Evolutionary conservation across 2,888 invertebrate genomes (phyloP), one percentile per base, ranked within the genome.

Genomic region (Beris morrisii): DNA sequence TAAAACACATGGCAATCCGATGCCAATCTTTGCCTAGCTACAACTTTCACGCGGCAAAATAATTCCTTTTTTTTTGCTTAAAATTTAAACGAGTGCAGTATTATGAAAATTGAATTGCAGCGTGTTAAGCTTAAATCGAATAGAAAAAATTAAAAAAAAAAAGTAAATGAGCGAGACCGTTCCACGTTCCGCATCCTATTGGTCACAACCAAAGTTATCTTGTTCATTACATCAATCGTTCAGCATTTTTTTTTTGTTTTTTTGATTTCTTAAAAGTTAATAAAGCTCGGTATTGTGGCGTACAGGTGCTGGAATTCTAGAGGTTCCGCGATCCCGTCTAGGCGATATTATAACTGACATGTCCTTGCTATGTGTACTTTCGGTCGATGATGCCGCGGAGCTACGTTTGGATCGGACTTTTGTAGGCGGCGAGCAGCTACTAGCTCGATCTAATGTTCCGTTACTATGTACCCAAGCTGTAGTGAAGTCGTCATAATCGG

Each of bases 401-500:
- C 77, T 79, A 38, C 79, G 76, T 70, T 80, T 80, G 13, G 78
- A 78, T 1, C 73, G 74, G 1, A 73, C 74, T 70, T 79, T 79
- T 3, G 77, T 76, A 15, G 79, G 78, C 22, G 79, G 76, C 0
- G 78, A 79, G 68, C 78, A 86, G 68, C 85, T 86, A 50, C 83
- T 84, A 13, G 85, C 85, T 61, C 86, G 79, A 71, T 86, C 86
- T 57, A 88, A 77, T 70, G 86, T 87, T 0, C 88, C 88, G 76
- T 88, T 88, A 70, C 87, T 87, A 80, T 88, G 87, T 38, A 89
- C 87, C 89, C 89, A 88, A 11, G 88, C 87, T 31, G 87, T 85
- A 6, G 89, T 88, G 75, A 88, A 86, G 71, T 89, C 88, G 70
- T 88, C 85, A 57, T 86, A 87, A 59, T 87, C 85, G 2, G 86